Evolutionary conservation across 2,113 vertebrate species (phyloP).

Genomic region (Apaloderma vittatum): DNA sequence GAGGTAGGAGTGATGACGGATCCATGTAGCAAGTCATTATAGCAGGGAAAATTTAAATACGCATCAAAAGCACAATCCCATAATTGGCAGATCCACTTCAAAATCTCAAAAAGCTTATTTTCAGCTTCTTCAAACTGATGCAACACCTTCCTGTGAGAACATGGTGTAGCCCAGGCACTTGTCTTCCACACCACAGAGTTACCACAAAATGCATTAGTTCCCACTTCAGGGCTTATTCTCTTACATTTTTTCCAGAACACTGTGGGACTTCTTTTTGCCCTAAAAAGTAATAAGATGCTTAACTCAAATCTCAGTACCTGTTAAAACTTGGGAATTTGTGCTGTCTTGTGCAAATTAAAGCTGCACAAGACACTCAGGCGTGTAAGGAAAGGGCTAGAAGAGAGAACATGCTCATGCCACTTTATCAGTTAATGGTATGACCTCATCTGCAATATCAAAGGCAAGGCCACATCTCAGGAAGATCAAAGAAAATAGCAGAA

Average conservation of each 20-base stretch:
- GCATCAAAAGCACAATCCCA: background rate
- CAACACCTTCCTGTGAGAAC: background rate
- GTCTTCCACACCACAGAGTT: background rate
- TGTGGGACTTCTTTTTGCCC: background rate
- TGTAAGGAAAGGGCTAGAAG: background rate
- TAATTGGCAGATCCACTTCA: background rate
- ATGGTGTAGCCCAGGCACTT: background rate
- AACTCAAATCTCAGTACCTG: background rate
- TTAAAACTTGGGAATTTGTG: background rate
- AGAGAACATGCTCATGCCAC: background rate
- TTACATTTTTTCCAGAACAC: background rate
- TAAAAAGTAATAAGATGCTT: background rate
- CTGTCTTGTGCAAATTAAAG: background rate
- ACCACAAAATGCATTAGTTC: background rate
- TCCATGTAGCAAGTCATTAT: background rate
- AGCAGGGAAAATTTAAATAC: slow-evolving; percentile 13
- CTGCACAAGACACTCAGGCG: accelerated
- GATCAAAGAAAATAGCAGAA: background rate
- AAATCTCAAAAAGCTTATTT: slow-evolving; percentile 26
- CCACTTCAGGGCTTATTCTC: background rate
- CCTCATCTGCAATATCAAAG: background rate
- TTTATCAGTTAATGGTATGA: background rate
- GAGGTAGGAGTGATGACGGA: slow-evolving; percentile 34
- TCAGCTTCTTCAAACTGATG: slow-evolving; percentile 2
- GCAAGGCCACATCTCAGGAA: background rate